Percentiles rank a stretch among this genome's conserved stretches.
phyloP scores from a whole-genome alignment of 2,888 invertebrate genomes.

The Pandemis cinnamomeana region DNA sequence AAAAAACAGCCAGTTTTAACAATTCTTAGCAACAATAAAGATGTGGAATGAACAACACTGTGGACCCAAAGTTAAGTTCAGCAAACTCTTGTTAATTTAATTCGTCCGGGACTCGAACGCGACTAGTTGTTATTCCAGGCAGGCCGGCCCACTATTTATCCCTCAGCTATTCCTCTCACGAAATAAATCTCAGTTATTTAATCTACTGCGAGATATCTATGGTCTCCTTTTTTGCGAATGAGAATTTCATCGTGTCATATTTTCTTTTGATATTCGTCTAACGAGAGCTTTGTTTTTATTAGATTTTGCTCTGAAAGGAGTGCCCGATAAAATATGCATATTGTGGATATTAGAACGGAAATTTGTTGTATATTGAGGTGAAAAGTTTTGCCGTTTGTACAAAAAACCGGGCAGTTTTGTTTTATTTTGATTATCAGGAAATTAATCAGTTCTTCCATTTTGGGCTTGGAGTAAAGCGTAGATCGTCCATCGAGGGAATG shows the following conservation, averaged over 20 bases:
- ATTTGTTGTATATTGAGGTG: not conserved
- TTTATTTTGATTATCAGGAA: too few species aligned
- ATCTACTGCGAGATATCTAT: conserved; percentile 69
- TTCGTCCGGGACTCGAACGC: conserved; percentile 46
- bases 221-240: conserved; percentile 52
- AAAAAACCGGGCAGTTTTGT: not conserved
- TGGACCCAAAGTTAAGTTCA: conserved; percentile 27
- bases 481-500: too few species aligned
- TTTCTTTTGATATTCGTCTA: conserved; percentile 39
- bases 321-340: not conserved
- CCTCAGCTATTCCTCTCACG: conserved; percentile 68
- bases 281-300: conserved; percentile 21
- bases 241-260: conserved; percentile 51
- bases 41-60: not conserved
- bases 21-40: not conserved
- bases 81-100: conserved; percentile 52
- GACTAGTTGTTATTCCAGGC: conserved; percentile 61
- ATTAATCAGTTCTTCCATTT: too few species aligned
- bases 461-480: too few species aligned
- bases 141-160: conserved; percentile 62
- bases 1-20: not conserved
- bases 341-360: not conserved
- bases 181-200: conserved; percentile 77
- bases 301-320: not conserved
- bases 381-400: not conserved